Conservation (phyloP, 2,113 vertebrate genomes). For the Paracanthobrama guichenoti region DNA sequence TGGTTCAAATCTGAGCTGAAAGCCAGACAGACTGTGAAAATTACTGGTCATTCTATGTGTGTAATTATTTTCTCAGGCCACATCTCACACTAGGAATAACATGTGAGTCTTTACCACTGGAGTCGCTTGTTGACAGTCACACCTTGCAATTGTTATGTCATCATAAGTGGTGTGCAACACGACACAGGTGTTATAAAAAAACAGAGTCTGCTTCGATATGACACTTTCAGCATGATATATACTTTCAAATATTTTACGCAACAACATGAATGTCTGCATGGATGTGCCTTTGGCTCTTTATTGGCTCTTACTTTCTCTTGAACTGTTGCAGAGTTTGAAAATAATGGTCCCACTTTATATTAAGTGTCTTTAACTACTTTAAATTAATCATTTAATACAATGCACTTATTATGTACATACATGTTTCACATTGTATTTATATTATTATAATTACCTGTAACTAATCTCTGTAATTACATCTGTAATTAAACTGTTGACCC, state of each 20-base stretch:
- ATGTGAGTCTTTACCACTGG: background rate
- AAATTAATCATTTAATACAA: no score
- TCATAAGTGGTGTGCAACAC: background rate
- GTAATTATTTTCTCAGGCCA: conserved; percentile 18
- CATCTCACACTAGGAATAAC: background rate
- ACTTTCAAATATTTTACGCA: background rate
- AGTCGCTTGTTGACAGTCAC: background rate
- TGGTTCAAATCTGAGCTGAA: conserved; percentile 1
- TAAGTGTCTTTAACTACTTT: no score
- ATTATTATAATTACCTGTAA: no score
- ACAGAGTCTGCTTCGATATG: conserved; percentile 9
- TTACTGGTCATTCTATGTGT: conserved; percentile 2
- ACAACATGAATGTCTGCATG: background rate
- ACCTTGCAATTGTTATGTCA: background rate
- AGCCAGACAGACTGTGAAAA: conserved; percentile 7
- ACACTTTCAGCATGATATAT: conserved; percentile 5
- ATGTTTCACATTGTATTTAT: no score
- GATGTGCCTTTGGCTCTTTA: background rate
- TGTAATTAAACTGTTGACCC: no score
- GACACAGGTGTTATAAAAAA: conserved; percentile 12
- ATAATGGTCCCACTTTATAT: background rate
- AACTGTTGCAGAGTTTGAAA: background rate
- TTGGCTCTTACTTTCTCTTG: background rate
- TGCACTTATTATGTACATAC: no score
- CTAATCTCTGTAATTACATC: no score